Percentiles rank a stretch among this genome's conserved stretches.
phyloP scores from a whole-genome alignment of 2,797 vertebrate species.

The Acanthiza pusilla region DNA sequence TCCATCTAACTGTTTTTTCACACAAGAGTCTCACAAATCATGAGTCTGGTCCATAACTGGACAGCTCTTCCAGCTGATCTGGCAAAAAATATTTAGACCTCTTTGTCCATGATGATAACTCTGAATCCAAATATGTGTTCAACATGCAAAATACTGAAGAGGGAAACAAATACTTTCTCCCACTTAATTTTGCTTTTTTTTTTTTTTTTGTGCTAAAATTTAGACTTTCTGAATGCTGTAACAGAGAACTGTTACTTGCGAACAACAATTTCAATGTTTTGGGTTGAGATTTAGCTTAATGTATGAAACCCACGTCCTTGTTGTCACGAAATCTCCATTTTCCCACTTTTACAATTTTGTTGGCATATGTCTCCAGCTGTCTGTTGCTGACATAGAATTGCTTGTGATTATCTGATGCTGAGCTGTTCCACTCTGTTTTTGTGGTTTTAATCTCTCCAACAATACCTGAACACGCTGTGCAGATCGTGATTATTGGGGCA shows the following conservation, averaged over 20 bases:
- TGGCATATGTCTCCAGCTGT: slow-evolving; percentile 60
- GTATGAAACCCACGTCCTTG: slow-evolving; percentile 27
- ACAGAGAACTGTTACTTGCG: neutral
- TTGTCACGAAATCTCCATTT: slow-evolving; percentile 51
- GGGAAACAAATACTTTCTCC: neutral
- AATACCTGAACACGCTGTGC: slow-evolving; percentile 35
- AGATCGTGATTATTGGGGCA: neutral
- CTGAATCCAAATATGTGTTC: neutral
- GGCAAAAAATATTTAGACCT: neutral
- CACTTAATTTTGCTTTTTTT: neutral
- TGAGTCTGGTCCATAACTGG: neutral
- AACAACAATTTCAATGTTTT: neutral
- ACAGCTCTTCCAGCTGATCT: neutral
- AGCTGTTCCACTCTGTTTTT: slow-evolving; percentile 44
- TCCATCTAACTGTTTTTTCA: neutral
- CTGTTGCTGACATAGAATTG: slow-evolving; percentile 56
- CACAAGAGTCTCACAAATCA: neutral
- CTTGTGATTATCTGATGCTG: slow-evolving; percentile 63
- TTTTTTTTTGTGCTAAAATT: neutral
- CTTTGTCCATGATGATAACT: neutral
- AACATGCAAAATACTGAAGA: neutral
- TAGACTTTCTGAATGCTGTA: neutral
- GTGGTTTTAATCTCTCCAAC: slow-evolving; percentile 54
- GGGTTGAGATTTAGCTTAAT: slow-evolving; percentile 20
- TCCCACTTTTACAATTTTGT: slow-evolving; percentile 46